Evolutionary conservation across 2,113 vertebrate genomes (phyloP).

Genomic region (Xenopus borealis): DNA sequence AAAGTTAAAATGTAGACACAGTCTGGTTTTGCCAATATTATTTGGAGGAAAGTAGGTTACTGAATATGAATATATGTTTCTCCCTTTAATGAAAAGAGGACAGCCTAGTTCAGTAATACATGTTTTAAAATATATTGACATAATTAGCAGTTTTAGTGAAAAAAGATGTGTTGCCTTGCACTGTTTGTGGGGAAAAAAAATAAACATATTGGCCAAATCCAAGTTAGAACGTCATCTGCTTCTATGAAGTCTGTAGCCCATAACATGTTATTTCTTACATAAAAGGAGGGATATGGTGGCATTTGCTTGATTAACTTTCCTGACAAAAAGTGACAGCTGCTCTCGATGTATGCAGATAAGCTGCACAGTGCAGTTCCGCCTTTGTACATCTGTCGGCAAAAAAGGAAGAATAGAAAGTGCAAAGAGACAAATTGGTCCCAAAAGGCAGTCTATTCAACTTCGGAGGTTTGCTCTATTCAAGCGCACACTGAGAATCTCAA

Average conservation of each 20-base stretch:
- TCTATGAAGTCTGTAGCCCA: constrained; percentile 78
- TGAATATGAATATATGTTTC: constrained; percentile 38
- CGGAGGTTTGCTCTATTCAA: constrained; percentile 96
- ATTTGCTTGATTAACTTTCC: constrained; percentile 99
- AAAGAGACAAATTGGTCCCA: constrained; percentile 99
- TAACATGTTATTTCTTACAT: constrained; percentile 84
- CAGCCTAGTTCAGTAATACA: constrained; percentile 24
- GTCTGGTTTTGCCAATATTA: neutral
- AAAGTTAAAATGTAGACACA: too few species aligned
- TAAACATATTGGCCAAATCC: constrained; percentile 66
- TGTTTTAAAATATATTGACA: constrained; percentile 48
- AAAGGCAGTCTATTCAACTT: constrained; percentile 99
- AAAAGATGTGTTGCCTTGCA: constrained; percentile 42
- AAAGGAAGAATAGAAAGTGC: constrained; percentile 95
- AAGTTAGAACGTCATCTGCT: constrained; percentile 81
- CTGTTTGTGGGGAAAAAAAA: constrained; percentile 39
- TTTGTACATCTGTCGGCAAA: constrained; percentile 99
- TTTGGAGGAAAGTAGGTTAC: neutral
- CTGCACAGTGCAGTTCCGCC: constrained; percentile 96
- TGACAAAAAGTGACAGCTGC: constrained; percentile 99
- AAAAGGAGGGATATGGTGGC: constrained; percentile 97
- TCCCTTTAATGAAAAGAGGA: constrained; percentile 56
- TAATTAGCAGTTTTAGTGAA: constrained; percentile 58
- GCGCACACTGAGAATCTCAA: constrained; percentile 95
- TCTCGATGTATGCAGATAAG: constrained; percentile 93